Evolutionary conservation across 2,113 vertebrate species (phyloP), one percentile per base, ranked within the genome.

Genomic region (Bambusicola thoracicus): DNA sequence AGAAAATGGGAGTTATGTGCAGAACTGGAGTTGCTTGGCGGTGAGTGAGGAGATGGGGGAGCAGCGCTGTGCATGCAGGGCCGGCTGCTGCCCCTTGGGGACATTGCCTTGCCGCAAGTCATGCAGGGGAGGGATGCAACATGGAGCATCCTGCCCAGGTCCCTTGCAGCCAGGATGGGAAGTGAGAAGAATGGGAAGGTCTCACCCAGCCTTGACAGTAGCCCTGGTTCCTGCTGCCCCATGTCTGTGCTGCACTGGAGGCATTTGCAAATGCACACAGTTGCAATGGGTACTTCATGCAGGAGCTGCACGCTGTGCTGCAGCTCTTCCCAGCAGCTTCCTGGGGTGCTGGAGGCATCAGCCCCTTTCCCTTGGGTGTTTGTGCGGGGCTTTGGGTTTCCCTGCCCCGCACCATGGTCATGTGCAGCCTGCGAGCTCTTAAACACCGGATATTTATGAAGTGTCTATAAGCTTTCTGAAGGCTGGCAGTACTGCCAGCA

Each of bases 1-100:
- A 62, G 81, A 70, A 55, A 91, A 81, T 30, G 34, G 82, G 16
- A 85, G 80, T 87, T 66, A 80, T 81, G 73, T 77, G 81, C 70
- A 63, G 79, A 70, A 13, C 0, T 3, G 19, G 70, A 89, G 77
- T 43, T 36, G 10, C 76, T 40, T 6, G 40, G 83, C 0, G 8
- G 62, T 3, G 36, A 75, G 30, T 0, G 4, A 66, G 63, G 67
- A 67, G 51, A 34, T 15, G 21, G 85, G 69, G 65, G 69, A 75
- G 66, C 1, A 1, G 58, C 4, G 70, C 59, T 27, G 46, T 3
- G 74, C 5, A 17, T 13, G 11, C 74, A 58, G 67, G 58, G 41
- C 56, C 21, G n/a, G 8, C 56, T 59, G 56, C 56, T 20, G n/a
- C n/a, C 56, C n/a, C 20, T 8, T 59, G 56, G 56, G n/a, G n/a